These are phyloP conservation scores for Orthochromis indermauri DNA, from an alignment of 2,113 vertebrate species.

Conservation along the genomic window DNA sequence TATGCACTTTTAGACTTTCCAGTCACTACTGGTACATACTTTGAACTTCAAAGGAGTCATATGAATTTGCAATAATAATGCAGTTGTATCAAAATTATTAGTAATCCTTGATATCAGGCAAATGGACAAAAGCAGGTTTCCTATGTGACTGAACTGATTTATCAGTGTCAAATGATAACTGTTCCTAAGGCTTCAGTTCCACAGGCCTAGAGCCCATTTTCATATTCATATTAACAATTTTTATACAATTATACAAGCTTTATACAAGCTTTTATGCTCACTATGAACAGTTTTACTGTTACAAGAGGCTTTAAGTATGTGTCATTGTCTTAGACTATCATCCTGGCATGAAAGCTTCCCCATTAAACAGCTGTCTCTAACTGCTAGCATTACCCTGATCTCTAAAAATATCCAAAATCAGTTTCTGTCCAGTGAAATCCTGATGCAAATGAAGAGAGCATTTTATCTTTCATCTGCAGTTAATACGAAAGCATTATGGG, in stretches of 20 bases:
- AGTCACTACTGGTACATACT: background rate
- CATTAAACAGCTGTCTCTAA: background rate
- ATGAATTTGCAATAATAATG: background rate
- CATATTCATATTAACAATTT: background rate
- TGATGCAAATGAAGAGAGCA: background rate
- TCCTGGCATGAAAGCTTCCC: background rate
- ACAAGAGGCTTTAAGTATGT: background rate
- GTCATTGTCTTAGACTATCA: background rate
- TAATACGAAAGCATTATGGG: background rate
- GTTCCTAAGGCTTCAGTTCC: background rate
- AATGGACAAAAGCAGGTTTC: background rate
- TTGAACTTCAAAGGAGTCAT: background rate
- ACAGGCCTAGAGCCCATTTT: background rate
- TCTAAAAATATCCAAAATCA: background rate
- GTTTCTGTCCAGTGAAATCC: background rate
- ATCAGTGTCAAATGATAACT: background rate
- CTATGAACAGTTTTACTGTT: background rate
- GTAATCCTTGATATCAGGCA: background rate
- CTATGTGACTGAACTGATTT: background rate
- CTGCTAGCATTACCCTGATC: background rate
- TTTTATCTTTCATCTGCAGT: background rate
- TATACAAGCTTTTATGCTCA: background rate
- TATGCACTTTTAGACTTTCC: background rate
- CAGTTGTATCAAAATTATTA: background rate
- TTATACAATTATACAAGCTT: background rate